Base-by-base conservation (phyloP, 1,140 invertebrate genomes). In the Oedothorax gibbosus region DNA sequence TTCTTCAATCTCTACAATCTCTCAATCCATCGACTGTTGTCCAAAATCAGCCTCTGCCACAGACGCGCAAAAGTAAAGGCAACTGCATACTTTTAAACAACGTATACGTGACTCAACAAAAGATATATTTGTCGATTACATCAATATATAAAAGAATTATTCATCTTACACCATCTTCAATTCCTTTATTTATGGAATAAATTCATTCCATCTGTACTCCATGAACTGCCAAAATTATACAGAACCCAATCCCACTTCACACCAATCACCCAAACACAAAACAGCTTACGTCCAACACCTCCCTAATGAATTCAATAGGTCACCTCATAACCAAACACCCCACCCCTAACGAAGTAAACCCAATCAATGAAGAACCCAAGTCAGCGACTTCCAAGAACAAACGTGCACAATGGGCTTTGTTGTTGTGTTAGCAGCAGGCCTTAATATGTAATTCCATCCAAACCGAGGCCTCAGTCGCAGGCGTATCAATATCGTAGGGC, bases 401-500 rank as follows among this genome's bases (percentile, higher is more conserved):
- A n/a, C 64, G 64, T 20, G 10, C n/a, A 50, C 68, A 9, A 49
- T 60, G 20, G 54, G 53, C 49, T 18, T 75, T 64, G 7, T 54
- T 50, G 49, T 77, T 77, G 73, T 62, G 20, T 77, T 50, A 51
- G 51, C 60, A 51, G 35, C 14, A 64, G 54, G 50, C 69, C 50
- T 35, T 35, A 35, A 35, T 54, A 60, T 64, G 73, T 62, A 77
- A 77, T 77, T 77, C 73, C 73, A 77, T 50, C 56, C 73, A 7
- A 56, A 62, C 73, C 7, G 12, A 57, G 9, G 51, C 57, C 57
- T 56, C 35, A 35, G 12, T 20, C 15, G 69, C 72, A 21, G 50
- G 69, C 49, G 65, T 69, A 82, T 72, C 79, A 82, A 82, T 82
- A 82, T 64, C 79, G 57, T 18, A 65, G 54, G 66, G 60, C 7